Evolutionary conservation across 2,888 invertebrate genomes (phyloP).

Genomic region (Drosophila borealis): DNA sequence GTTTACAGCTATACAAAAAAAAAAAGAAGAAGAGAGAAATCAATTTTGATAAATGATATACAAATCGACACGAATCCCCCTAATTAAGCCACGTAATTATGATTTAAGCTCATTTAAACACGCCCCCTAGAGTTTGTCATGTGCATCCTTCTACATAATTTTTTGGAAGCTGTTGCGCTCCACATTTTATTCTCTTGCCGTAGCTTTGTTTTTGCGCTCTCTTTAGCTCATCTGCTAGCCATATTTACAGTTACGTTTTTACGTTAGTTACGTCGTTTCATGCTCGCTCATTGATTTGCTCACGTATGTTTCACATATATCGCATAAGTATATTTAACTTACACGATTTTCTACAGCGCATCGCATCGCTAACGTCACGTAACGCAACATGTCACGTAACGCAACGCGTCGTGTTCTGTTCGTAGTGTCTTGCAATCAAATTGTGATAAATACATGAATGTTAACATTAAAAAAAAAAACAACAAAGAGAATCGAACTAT

Average conservation of each 20-base stretch:
- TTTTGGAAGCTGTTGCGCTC: constrained; percentile 18
- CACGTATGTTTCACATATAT: constrained; percentile 7
- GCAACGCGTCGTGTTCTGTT: constrained; percentile 50
- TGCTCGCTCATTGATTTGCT: constrained; percentile 14
- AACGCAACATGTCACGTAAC: constrained; percentile 40
- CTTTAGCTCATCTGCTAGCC: background rate
- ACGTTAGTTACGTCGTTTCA: constrained; percentile 22
- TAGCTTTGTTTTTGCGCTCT: constrained; percentile 18
- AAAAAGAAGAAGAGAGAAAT: background rate
- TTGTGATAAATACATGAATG: constrained; percentile 38
- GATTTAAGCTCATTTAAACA: constrained; percentile 18
- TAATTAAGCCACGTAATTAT: background rate
- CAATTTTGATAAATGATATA: background rate
- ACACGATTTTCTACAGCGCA: constrained; percentile 34
- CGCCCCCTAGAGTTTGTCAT: background rate
- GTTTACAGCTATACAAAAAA: constrained; percentile 15
- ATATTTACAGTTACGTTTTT: constrained; percentile 9
- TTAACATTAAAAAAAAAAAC: constrained; percentile 17
- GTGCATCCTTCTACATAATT: background rate
- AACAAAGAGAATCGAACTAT: constrained; percentile 2
- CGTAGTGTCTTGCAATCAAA: constrained; percentile 39
- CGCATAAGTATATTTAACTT: constrained; percentile 10
- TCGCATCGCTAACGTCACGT: constrained; percentile 36
- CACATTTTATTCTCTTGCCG: constrained; percentile 2
- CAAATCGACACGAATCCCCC: constrained; percentile 22